Evolutionary conservation across 2,113 vertebrate species (phyloP), one percentile per base, ranked within the genome.

Genomic region (Junco hyemalis): DNA sequence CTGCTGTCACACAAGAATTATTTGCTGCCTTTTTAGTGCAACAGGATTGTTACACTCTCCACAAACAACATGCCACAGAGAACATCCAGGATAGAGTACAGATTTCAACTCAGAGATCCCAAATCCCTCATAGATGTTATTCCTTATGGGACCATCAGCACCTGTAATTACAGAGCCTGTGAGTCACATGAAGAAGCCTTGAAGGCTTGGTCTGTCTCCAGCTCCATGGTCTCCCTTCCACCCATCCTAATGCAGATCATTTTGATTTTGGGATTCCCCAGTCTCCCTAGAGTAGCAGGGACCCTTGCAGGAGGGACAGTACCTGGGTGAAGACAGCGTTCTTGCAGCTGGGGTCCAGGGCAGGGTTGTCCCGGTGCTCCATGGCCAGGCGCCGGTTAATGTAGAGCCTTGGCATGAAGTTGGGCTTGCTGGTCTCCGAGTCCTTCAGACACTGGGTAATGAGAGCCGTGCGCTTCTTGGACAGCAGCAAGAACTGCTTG

Each of bases 301-400:
- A 74, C 23, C 38, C 40, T 36, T 48, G 45, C 48, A 77, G 19
- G 0, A 4, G 17, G 6, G 33, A 45, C 26, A 40, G 66, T 96
- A 99, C 99, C 99, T 99, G 99, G 73, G 97, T 99, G 79, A 99
- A 99, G 87, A 99, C 99, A 2, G 99, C 98, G 0, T 99, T 99
- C 97, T 99, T 99, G 97, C 98, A 99, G 94, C 96, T 98, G 84
- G 98, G 96, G 90, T 99, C 99, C 92, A 99, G 95, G 38, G 98
- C 98, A 18, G 99, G 99, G 95, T 99, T 99, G 97, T 99, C 99
- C 6, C 98, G 97, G 97, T 99, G 99, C 94, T 99, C 99, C 99
- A 99, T 99, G 87, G 99, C 99, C 81, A 99, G 98, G 29, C 99
- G 98, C 22, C 99, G 98, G 98, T 99, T 99, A 96, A 99, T 99